A percentile compares a stretch with the other conserved stretches of the same genome.
Evolutionary conservation across 2,888 invertebrate species (phyloP).

Genomic region (Encarsia formosa): DNA sequence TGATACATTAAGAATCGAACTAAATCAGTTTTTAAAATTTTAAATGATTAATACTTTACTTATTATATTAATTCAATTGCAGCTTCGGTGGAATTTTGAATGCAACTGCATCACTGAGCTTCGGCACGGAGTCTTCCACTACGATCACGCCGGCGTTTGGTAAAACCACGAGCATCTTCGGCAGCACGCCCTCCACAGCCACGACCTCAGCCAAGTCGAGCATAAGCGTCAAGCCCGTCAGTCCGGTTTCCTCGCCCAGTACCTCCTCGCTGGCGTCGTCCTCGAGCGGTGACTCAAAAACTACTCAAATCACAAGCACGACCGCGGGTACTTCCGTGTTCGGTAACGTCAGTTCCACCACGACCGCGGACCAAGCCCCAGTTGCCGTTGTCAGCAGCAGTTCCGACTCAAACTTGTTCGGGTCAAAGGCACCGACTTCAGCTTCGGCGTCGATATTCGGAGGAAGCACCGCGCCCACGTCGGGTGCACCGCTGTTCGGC

Average conservation of each 20-base stretch:
- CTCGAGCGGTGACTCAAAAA: not conserved
- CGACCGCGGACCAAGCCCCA: slow-evolving; percentile 1
- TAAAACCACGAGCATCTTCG: slow-evolving; percentile 2
- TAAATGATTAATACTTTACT: not conserved
- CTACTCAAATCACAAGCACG: slow-evolving; percentile 1
- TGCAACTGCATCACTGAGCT: slow-evolving; percentile 17
- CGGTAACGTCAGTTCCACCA: slow-evolving; percentile 17
- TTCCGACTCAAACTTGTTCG: slow-evolving; percentile 4
- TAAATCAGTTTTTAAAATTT: not conserved
- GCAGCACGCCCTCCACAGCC: not conserved
- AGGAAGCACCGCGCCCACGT: not conserved
- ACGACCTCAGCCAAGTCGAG: not conserved
- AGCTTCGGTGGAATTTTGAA: slow-evolving; percentile 10
- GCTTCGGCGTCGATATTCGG: slow-evolving; percentile 13
- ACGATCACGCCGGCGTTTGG: not conserved
- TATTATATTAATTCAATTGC: not conserved
- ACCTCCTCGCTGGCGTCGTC: not conserved
- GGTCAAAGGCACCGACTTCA: not conserved
- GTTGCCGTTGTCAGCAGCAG: slow-evolving; percentile 12
- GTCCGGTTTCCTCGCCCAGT: not conserved
- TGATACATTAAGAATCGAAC: too few species aligned
- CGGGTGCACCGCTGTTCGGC: slow-evolving; percentile 1
- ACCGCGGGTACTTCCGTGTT: slow-evolving; percentile 15
- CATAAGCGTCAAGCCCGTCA: not conserved
- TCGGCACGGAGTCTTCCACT: slow-evolving; percentile 7